Evolutionary conservation across 2,888 invertebrate genomes (phyloP).

Genomic region (Ariolimax columbianus): DNA sequence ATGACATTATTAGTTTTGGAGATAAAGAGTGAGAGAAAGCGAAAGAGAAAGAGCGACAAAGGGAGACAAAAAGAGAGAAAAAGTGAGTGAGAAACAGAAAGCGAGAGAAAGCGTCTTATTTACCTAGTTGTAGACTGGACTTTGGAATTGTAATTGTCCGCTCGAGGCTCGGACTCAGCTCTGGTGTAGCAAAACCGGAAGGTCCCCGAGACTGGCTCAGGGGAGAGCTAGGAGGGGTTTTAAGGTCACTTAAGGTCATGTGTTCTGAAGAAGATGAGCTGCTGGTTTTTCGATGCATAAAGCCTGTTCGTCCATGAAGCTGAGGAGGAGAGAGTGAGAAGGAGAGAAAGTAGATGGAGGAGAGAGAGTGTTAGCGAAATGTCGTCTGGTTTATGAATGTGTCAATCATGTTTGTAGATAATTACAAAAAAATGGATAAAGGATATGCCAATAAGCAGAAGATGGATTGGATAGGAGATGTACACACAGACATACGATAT

Average conservation of each 20-base stretch:
- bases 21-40: no score
- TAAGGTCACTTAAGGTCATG: slow-evolving; percentile 75
- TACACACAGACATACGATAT: neutral
- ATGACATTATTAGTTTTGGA: no score
- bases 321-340: neutral
- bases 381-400: no score
- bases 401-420: no score
- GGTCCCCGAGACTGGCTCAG: slow-evolving; percentile 65
- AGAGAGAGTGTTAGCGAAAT: neutral
- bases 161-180: slow-evolving; percentile 79
- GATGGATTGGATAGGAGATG: no score
- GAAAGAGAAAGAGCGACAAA: no score
- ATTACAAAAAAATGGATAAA: no score
- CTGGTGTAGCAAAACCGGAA: slow-evolving; percentile 65
- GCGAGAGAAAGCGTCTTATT: no score
- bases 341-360: no score
- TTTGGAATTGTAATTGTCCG: slow-evolving; percentile 81
- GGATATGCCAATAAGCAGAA: no score
- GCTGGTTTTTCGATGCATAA: slow-evolving; percentile 56
- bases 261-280: slow-evolving; percentile 69
- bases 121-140: slow-evolving; percentile 82
- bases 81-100: no score
- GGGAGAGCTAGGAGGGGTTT: slow-evolving; percentile 65
- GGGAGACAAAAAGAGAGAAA: no score
- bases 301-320: slow-evolving; percentile 18